phyloP scores from a whole-genome alignment of 2,888 invertebrate genomes.

The Podabrus alpinus region DNA sequence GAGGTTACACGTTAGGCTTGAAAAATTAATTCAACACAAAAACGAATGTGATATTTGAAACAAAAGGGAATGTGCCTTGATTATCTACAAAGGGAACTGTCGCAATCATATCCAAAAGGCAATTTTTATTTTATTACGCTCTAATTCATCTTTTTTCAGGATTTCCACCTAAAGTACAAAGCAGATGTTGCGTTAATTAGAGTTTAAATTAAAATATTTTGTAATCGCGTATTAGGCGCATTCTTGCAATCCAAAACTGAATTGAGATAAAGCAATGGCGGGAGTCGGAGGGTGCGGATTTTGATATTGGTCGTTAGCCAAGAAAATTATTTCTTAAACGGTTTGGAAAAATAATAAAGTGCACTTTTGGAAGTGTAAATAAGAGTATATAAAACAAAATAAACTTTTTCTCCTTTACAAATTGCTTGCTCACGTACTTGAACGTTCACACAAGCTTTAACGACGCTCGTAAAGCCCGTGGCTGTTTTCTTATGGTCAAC shows the following conservation, averaged over 20 bases:
- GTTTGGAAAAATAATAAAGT: constrained; percentile 2
- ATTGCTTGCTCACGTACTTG: constrained; percentile 20
- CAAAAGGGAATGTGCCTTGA: no score
- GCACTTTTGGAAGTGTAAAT: background rate
- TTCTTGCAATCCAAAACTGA: background rate
- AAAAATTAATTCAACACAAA: no score
- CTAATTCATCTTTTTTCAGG: no score
- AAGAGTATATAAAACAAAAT: constrained; percentile 3
- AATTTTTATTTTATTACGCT: no score
- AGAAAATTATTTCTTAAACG: background rate
- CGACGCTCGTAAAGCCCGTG: constrained; percentile 14
- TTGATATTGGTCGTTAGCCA: background rate
- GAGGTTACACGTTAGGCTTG: no score
- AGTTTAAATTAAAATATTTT: no score
- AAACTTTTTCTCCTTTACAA: constrained; percentile 16
- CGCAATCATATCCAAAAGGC: no score
- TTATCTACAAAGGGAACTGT: no score
- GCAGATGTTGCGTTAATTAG: no score
- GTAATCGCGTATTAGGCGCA: no score
- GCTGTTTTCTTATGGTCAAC: constrained; percentile 21
- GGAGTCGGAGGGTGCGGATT: background rate
- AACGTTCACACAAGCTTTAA: constrained; percentile 16
- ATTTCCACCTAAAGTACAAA: no score
- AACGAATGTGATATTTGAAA: no score
- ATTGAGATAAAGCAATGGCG: background rate